Conservation (phyloP, 1,140 invertebrate species). For the Aphelenchoides fujianensis region DNA sequence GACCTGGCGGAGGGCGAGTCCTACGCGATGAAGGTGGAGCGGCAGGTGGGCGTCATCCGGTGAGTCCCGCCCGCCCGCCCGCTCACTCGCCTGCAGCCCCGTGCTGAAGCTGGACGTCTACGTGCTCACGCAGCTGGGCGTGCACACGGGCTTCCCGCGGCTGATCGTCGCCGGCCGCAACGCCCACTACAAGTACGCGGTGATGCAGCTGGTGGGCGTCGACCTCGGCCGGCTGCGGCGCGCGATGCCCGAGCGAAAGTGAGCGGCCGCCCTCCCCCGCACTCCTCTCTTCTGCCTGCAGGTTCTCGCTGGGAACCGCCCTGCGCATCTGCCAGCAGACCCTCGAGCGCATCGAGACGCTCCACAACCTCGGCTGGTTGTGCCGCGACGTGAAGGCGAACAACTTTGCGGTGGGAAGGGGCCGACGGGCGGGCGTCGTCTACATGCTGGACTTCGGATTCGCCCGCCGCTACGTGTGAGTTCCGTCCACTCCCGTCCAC, state of each 20-base stretch:
- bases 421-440: slow-evolving; percentile 26
- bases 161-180: slow-evolving; percentile 31
- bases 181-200: slow-evolving; percentile 27
- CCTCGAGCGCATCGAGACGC: slow-evolving; percentile 35
- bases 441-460: slow-evolving; percentile 56
- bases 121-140: slow-evolving; percentile 27
- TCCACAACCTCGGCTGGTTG: slow-evolving; percentile 45
- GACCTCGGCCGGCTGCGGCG: slow-evolving; percentile 29
- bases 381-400: too few species aligned
- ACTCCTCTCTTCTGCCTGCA: too few species aligned
- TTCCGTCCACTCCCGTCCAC: too few species aligned
- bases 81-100: slow-evolving; percentile 30
- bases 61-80: background rate
- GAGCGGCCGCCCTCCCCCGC: too few species aligned
- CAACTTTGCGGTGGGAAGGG: slow-evolving; percentile 48
- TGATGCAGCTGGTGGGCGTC: slow-evolving; percentile 33
- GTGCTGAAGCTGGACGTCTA: slow-evolving; percentile 43
- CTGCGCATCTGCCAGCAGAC: slow-evolving; percentile 39
- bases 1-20: slow-evolving; percentile 22
- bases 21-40: slow-evolving; percentile 44
- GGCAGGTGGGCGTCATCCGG: slow-evolving; percentile 28
- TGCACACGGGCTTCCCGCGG: slow-evolving; percentile 19
- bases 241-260: slow-evolving; percentile 25
- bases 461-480: too few species aligned
- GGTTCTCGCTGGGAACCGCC: slow-evolving; percentile 41